Evolutionary conservation across 2,797 vertebrate species (phyloP), one percentile per base, ranked within the genome.

Genomic region (Cossypha heuglini): DNA sequence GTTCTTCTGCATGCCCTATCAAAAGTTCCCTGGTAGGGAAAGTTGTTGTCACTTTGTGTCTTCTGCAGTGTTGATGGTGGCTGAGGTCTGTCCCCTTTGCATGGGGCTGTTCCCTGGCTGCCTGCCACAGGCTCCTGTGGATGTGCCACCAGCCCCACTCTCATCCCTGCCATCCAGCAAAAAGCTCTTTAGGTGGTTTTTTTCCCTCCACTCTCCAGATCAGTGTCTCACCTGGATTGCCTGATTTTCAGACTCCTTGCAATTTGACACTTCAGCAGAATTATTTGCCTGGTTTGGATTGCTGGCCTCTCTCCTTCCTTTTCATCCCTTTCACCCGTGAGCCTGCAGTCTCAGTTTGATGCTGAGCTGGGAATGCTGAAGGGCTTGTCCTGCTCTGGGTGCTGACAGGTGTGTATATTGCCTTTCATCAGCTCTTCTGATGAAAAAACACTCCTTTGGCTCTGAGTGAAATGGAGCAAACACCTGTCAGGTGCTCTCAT

Each of bases 361-460:
- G 81, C 16, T 79, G 62, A 95, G 55, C 59, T 28, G 80, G 86
- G 37, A 57, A 9, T n/a, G 71, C 45, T 24, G 87, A 21, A 45
- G 72, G 59, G 43, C 69, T 51, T 6, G 0, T 76, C 75, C 75
- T 88, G 66, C 73, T 77, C 91, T 49, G 64, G 40, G 24, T 89
- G 92, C 87, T 94, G 90, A 75, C 83, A 94, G 71, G 43, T 55
- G 67, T 62, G 85, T 69, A 26, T 86, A 37, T 73, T 96, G 93
- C 87, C 87, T 92, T 93, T 79, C 84, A 62, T 26, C 83, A 88
- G 63, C 79, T 19, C 4, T 43, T 71, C 93, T 92, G 40, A 61
- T 31, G 29, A 52, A 31, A 18, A 64, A 29, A 26, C 64, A 46
- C 62, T 6, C 38, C 58, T n/a, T 0, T 43, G 63, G 69, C 54